phyloP scores from a whole-genome alignment of 2,888 invertebrate species.

The Synergus itoensis region DNA sequence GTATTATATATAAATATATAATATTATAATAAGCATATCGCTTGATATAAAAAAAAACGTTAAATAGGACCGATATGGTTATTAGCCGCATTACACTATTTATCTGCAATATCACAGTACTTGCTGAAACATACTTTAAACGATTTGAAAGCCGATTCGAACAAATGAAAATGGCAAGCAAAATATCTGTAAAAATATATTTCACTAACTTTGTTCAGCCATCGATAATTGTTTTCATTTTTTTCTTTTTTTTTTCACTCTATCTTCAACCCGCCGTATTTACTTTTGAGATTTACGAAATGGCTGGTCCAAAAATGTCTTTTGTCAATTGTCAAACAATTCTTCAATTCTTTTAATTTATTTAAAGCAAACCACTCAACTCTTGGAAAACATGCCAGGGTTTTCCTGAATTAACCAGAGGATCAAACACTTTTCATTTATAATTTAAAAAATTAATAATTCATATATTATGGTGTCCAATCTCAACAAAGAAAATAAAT shows the following conservation, averaged over 20 bases:
- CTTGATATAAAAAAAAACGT: conserved; percentile 70
- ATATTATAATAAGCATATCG: conserved; percentile 65
- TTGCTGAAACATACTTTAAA: conserved; percentile 75
- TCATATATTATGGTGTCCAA: no score
- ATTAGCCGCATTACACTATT: conserved; percentile 75
- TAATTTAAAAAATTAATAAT: no score
- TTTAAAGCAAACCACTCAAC: no score
- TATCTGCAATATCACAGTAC: conserved; percentile 78
- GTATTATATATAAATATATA: conserved; percentile 60
- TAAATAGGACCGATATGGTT: conserved; percentile 71
- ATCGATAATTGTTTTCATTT: conserved; percentile 49
- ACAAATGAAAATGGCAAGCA: conserved; percentile 73
- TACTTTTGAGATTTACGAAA: conserved; percentile 8
- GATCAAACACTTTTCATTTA: no score
- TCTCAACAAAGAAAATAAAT: no score
- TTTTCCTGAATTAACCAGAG: no score
- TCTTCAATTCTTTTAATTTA: no score
- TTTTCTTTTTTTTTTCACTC: conserved; percentile 33
- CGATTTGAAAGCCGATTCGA: conserved; percentile 67
- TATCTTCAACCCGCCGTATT: neutral
- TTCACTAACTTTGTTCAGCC: conserved; percentile 57
- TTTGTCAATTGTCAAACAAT: neutral
- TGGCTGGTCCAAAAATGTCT: neutral
- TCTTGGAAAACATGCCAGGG: no score
- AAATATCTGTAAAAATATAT: conserved; percentile 60